Percentiles rank a stretch among this genome's conserved stretches.
Conservation (phyloP, 2,113 vertebrate species). For the Lanius collurio region DNA sequence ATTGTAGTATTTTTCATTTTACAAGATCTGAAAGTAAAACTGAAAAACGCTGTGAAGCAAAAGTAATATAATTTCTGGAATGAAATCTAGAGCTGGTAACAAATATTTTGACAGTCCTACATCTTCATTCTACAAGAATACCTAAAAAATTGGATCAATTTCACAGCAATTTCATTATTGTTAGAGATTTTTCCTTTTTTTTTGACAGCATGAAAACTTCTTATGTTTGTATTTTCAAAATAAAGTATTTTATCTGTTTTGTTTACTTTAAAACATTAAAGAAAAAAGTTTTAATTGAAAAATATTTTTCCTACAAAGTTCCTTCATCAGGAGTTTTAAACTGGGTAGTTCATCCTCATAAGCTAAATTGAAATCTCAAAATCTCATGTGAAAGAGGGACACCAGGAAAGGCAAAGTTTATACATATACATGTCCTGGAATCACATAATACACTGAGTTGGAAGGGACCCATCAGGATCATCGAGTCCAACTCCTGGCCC, state of each 20-base stretch:
- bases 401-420: neutral
- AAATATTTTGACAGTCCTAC: conserved; percentile 40
- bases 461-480: neutral
- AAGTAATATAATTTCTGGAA: neutral
- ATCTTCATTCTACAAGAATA: neutral
- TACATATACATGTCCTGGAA: neutral
- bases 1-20: neutral
- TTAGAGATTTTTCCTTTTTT: neutral
- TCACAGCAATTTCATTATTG: neutral
- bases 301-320: neutral
- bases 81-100: neutral
- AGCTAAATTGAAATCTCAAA: neutral
- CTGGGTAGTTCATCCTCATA: fast-evolving
- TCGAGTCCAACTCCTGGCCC: neutral
- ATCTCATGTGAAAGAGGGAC: neutral
- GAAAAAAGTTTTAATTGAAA: neutral
- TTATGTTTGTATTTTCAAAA: neutral
- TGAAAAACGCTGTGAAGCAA: neutral
- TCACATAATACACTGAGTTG: neutral
- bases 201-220: fast-evolving
- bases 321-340: neutral
- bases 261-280: neutral
- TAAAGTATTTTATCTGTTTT: neutral
- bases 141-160: neutral
- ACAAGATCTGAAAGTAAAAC: neutral